A percentile compares a stretch with the other conserved stretches of the same genome.
phyloP scores from a whole-genome alignment of 2,113 vertebrate species.

The Bufo gargarizans region DNA sequence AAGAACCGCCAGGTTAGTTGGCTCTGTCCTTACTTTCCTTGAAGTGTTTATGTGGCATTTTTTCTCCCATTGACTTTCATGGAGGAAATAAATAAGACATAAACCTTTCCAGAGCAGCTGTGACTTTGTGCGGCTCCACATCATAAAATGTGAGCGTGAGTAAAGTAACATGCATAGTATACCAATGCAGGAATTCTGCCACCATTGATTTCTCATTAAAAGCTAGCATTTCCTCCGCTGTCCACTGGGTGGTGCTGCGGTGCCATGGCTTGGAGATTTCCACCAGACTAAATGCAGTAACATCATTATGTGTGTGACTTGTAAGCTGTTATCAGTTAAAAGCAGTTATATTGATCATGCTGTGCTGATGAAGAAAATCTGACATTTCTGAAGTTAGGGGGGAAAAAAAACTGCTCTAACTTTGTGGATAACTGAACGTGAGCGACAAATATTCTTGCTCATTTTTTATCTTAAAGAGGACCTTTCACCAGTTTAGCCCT shows the following conservation, averaged over 20 bases:
- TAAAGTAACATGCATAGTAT: background rate
- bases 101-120: too few relatives aligned
- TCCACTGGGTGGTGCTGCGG: constrained; percentile 34
- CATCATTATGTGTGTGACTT: constrained; percentile 41
- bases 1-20: too few relatives aligned
- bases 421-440: background rate
- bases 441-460: background rate
- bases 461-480: too few relatives aligned
- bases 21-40: too few relatives aligned
- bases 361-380: constrained; percentile 30
- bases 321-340: constrained; percentile 48
- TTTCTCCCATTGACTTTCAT: too few relatives aligned
- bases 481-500: too few relatives aligned
- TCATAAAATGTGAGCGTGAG: too few relatives aligned
- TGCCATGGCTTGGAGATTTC: background rate
- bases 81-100: too few relatives aligned
- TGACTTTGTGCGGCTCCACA: too few relatives aligned
- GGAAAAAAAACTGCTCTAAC: background rate
- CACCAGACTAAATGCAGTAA: background rate
- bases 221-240: background rate
- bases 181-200: background rate
- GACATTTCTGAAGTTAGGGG: constrained; percentile 29
- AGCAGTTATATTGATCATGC: constrained; percentile 41
- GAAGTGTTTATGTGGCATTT: too few relatives aligned
- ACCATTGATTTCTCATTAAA: background rate